These are phyloP conservation scores for Xenentodon cancila DNA, from an alignment of 2,797 vertebrate genomes.

Conservation along the genomic window DNA sequence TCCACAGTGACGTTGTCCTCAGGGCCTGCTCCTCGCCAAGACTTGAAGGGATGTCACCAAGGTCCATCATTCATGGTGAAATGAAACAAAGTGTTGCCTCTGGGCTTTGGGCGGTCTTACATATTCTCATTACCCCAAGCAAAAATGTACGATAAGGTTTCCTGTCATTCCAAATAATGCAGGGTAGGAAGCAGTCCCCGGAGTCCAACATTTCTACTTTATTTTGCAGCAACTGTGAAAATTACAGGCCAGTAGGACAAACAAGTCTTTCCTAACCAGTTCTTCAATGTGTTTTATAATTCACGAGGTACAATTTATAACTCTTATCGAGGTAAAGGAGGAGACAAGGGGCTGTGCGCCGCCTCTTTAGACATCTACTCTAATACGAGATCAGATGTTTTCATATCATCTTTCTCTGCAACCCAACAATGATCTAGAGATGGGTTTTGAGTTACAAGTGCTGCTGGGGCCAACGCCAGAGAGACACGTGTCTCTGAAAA, in stretches of 20 bases:
- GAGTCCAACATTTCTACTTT: conserved; percentile 31
- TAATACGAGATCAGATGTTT: conserved; percentile 47
- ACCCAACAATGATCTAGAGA: conserved; percentile 57
- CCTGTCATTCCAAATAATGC: conserved; percentile 43
- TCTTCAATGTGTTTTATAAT: conserved; percentile 21
- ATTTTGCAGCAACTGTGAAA: conserved; percentile 15
- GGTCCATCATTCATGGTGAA: conserved; percentile 45
- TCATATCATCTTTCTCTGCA: conserved; percentile 28
- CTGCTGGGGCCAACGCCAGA: conserved; percentile 20
- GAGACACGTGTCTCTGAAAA: conserved; percentile 32
- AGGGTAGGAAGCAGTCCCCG: conserved; percentile 16
- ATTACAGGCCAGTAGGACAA: conserved; percentile 13
- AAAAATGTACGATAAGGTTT: conserved; percentile 46
- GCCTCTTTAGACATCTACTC: conserved; percentile 53
- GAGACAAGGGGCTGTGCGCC: conserved; percentile 4
- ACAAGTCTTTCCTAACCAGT: conserved; percentile 1
- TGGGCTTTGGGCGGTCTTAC: conserved; percentile 45
- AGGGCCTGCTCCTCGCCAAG: conserved; percentile 34
- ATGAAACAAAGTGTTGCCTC: conserved; percentile 49
- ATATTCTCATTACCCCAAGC: conserved; percentile 39
- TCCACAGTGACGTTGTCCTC: conserved; percentile 46
- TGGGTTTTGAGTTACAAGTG: conserved; percentile 28
- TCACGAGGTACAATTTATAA: not conserved
- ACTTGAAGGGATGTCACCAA: conserved; percentile 47
- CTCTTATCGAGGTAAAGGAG: conserved; percentile 15